Conservation (phyloP, 2,888 invertebrate species). For the Nomada ruficornis region DNA sequence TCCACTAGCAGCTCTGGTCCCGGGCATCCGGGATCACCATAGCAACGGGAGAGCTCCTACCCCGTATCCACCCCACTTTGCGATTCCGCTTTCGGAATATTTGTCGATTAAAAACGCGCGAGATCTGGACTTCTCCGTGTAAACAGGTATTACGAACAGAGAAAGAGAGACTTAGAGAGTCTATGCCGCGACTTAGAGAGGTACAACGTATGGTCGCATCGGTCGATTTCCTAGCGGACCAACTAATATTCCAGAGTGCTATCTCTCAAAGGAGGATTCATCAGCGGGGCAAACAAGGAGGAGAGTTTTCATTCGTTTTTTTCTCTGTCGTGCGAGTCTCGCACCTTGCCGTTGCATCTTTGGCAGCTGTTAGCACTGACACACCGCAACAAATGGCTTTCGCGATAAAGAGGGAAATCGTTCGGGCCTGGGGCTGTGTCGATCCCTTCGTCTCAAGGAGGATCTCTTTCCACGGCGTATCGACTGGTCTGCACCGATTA, state of each 20-base stretch:
- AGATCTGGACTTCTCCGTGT: slow-evolving; percentile 11
- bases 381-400: slow-evolving; percentile 38
- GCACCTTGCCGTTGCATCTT: slow-evolving; percentile 74
- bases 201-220: slow-evolving; percentile 31
- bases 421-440: slow-evolving; percentile 52
- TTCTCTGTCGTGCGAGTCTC: slow-evolving; percentile 61
- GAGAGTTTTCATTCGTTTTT: slow-evolving; percentile 26
- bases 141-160: background rate
- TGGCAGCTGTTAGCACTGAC: slow-evolving; percentile 58
- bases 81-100: slow-evolving; percentile 40
- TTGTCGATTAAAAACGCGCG: slow-evolving; percentile 53
- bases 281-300: slow-evolving; percentile 21
- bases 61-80: slow-evolving; percentile 72
- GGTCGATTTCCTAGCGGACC: slow-evolving; percentile 50
- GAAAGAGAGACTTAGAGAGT: background rate
- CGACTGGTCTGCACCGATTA: slow-evolving; percentile 59
- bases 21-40: slow-evolving; percentile 83
- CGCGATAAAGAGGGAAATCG: slow-evolving; percentile 51
- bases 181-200: background rate
- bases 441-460: slow-evolving; percentile 55
- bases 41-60: slow-evolving; percentile 77
- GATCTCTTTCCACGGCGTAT: slow-evolving; percentile 62
- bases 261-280: slow-evolving; percentile 26
- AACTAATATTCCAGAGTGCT: slow-evolving; percentile 34
- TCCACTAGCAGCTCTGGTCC: slow-evolving; percentile 74